phyloP scores from a whole-genome alignment of 2,797 vertebrate species.

The Lates japonicus region DNA sequence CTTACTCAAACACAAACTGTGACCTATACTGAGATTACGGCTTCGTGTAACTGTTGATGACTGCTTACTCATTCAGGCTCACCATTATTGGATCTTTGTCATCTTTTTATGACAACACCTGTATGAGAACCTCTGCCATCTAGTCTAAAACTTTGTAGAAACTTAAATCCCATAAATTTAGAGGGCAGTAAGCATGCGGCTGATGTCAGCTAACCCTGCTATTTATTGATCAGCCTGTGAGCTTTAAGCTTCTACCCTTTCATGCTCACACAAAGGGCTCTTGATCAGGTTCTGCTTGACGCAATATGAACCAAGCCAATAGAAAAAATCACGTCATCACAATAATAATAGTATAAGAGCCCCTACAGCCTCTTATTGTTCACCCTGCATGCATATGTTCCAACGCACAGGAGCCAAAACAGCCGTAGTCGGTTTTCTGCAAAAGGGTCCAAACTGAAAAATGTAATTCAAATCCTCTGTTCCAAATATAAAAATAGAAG shows the following conservation, averaged over 20 bases:
- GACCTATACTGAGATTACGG: constrained; percentile 30
- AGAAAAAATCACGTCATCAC: background rate
- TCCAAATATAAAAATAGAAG: no score
- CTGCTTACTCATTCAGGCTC: constrained; percentile 47
- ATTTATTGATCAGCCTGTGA: constrained; percentile 77
- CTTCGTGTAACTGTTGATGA: background rate
- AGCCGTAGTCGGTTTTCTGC: no score
- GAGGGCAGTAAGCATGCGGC: constrained; percentile 64
- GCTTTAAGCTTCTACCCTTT: constrained; percentile 54
- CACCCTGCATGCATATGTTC: background rate
- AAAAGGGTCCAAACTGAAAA: no score
- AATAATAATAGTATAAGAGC: background rate
- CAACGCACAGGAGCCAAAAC: no score
- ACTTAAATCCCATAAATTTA: constrained; percentile 79
- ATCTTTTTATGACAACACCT: constrained; percentile 66
- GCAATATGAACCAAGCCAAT: background rate
- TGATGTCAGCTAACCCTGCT: constrained; percentile 61
- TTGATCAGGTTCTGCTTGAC: constrained; percentile 1
- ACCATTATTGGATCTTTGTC: constrained; percentile 21
- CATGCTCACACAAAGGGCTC: constrained; percentile 39
- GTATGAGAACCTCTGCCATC: constrained; percentile 59
- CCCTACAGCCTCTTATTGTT: background rate
- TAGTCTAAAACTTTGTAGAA: constrained; percentile 66
- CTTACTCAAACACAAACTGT: constrained; percentile 35
- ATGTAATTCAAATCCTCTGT: no score